These are phyloP conservation scores for Heliopora coerulea DNA, from an alignment of 92 coral and sea anemone genomes.

Conservation along the genomic window DNA sequence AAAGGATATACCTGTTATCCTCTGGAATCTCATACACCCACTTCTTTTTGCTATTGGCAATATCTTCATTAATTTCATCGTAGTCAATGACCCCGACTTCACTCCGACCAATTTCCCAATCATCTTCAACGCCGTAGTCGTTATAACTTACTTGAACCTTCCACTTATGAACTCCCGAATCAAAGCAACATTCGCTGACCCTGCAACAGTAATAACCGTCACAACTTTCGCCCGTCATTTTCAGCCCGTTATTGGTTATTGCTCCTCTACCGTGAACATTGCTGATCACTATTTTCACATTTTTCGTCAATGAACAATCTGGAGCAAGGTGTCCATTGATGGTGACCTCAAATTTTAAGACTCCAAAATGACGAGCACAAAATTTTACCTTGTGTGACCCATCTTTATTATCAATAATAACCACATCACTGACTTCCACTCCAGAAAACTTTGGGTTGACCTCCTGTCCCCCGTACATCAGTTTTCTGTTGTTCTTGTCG, in stretches of 20 bases:
- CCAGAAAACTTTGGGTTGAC: slow-evolving; percentile 22
- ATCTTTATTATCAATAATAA: slow-evolving; percentile 21
- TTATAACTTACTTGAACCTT: background rate
- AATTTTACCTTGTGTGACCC: slow-evolving; percentile 2
- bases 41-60: background rate
- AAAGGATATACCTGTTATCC: too few species aligned
- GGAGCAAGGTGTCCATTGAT: slow-evolving; percentile 25
- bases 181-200: background rate
- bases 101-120: background rate
- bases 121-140: background rate
- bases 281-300: slow-evolving; percentile 12
- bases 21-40: background rate
- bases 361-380: background rate
- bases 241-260: background rate
- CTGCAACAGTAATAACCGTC: slow-evolving; percentile 4
- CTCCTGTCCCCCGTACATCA: slow-evolving; percentile 1
- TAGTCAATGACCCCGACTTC: slow-evolving; percentile 17
- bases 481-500: slow-evolving; percentile 3
- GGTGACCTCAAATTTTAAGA: slow-evolving; percentile 7
- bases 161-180: slow-evolving; percentile 25
- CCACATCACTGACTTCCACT: slow-evolving; percentile 24
- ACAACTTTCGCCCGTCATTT: background rate
- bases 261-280: slow-evolving; percentile 2
- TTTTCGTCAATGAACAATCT: slow-evolving; percentile 20
- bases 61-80: background rate